Evolutionary conservation across 2,888 invertebrate species (phyloP).

Genomic region (Rosalia funebris): DNA sequence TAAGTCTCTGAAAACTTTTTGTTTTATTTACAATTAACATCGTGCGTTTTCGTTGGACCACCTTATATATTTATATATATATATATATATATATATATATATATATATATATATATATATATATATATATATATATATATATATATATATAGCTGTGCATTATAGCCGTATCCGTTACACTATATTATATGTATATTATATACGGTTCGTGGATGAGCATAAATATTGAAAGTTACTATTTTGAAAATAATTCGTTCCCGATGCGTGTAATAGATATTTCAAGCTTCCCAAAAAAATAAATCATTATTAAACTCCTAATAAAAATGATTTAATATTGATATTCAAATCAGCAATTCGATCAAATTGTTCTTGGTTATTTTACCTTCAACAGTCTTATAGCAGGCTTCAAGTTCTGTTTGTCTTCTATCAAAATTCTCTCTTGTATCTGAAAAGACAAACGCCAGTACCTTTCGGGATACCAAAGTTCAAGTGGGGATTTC

Average conservation of each 20-base stretch:
- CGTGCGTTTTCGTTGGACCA: too few species aligned
- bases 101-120: too few species aligned
- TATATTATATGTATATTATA: too few species aligned
- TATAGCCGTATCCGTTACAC: too few species aligned
- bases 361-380: not conserved
- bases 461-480: conserved; percentile 47
- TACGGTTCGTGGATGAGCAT: not conserved
- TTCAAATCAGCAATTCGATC: not conserved
- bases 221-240: not conserved
- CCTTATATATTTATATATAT: too few species aligned
- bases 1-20: too few species aligned
- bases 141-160: too few species aligned
- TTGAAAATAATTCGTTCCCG: not conserved
- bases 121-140: too few species aligned
- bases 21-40: too few species aligned
- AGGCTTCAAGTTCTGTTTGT: conserved; percentile 49
- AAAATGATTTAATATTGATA: not conserved
- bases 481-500: conserved; percentile 43
- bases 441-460: conserved; percentile 59
- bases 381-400: conserved; percentile 52
- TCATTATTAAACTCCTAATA: not conserved
- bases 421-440: conserved; percentile 52
- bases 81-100: too few species aligned
- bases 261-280: not conserved
- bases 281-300: not conserved